A percentile compares a stretch with the other conserved stretches of the same genome.
These are phyloP conservation scores for Epinephelus cyanopodus DNA, from an alignment of 2,113 vertebrate species.

Conservation along the genomic window DNA sequence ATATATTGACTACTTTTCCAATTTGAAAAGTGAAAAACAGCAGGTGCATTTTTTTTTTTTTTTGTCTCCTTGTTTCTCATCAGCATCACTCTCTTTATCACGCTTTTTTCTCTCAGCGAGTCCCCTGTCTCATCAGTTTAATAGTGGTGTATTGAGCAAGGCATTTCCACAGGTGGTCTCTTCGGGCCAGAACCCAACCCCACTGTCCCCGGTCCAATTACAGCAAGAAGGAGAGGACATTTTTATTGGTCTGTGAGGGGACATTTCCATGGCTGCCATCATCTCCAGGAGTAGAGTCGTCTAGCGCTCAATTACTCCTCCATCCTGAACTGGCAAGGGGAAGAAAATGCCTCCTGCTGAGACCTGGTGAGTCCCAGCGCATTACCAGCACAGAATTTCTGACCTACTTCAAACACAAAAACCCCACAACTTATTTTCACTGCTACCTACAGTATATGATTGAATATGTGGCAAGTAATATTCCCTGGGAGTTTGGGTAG, in stretches of 20 bases:
- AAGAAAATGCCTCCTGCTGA: slow-evolving; percentile 65
- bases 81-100: slow-evolving; percentile 60
- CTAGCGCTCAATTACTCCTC: slow-evolving; percentile 77
- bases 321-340: slow-evolving; percentile 54
- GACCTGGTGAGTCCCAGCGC: slow-evolving; percentile 63
- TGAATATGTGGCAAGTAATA: slow-evolving; percentile 55
- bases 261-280: slow-evolving; percentile 75
- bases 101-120: slow-evolving; percentile 15
- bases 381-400: slow-evolving; percentile 72
- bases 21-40: slow-evolving; percentile 23
- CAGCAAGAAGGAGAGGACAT: slow-evolving; percentile 70
- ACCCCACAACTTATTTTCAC: slow-evolving; percentile 61
- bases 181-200: slow-evolving; percentile 64
- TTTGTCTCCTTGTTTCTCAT: slow-evolving; percentile 51
- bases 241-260: slow-evolving; percentile 76
- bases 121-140: slow-evolving; percentile 74
- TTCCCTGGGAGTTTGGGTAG: slow-evolving; percentile 34
- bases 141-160: slow-evolving; percentile 71
- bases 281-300: slow-evolving; percentile 68
- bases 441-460: slow-evolving; percentile 51
- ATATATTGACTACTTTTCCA: not conserved
- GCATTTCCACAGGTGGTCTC: slow-evolving; percentile 79
- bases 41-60: not conserved
- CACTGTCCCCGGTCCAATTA: slow-evolving; percentile 81
- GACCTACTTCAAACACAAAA: slow-evolving; percentile 80